Evolutionary conservation across 2,113 vertebrate species (phyloP).

Genomic region (Indri indri): DNA sequence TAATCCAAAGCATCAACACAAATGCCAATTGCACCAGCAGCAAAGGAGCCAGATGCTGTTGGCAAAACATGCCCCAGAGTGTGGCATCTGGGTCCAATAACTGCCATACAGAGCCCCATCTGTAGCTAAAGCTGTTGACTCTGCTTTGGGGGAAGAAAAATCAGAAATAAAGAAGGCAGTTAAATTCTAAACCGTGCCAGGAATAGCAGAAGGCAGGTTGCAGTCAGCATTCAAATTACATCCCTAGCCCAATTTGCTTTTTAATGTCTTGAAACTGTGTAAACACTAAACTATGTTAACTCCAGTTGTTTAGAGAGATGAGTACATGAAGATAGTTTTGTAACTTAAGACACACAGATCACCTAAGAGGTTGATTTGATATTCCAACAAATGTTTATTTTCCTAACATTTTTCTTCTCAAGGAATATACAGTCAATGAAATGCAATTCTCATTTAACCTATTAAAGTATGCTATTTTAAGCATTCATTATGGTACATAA

Average conservation of each 20-base stretch:
- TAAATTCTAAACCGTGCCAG: slow-evolving; percentile 72
- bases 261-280: slow-evolving; percentile 69
- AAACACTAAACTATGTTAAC: slow-evolving; percentile 71
- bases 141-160: slow-evolving; percentile 74
- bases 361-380: not conserved
- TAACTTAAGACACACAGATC: not conserved
- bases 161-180: slow-evolving; percentile 67
- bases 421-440: not conserved
- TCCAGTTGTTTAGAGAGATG: slow-evolving; percentile 65
- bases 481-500: not conserved
- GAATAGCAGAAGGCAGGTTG: slow-evolving; percentile 76
- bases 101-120: slow-evolving; percentile 77
- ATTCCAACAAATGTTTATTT: not conserved
- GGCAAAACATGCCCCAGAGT: slow-evolving; percentile 75
- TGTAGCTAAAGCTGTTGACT: slow-evolving; percentile 81
- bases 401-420: not conserved
- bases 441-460: not conserved
- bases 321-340: not conserved
- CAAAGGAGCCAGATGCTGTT: slow-evolving; percentile 75
- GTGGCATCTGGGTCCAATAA: slow-evolving; percentile 80
- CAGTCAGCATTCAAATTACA: slow-evolving; percentile 76
- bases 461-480: slow-evolving; percentile 11
- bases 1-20: slow-evolving; percentile 49
- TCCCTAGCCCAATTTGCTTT: slow-evolving; percentile 71
- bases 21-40: slow-evolving; percentile 69